Base-by-base conservation (phyloP, 2,113 vertebrate genomes). In the Syngnathus typhle region DNA sequence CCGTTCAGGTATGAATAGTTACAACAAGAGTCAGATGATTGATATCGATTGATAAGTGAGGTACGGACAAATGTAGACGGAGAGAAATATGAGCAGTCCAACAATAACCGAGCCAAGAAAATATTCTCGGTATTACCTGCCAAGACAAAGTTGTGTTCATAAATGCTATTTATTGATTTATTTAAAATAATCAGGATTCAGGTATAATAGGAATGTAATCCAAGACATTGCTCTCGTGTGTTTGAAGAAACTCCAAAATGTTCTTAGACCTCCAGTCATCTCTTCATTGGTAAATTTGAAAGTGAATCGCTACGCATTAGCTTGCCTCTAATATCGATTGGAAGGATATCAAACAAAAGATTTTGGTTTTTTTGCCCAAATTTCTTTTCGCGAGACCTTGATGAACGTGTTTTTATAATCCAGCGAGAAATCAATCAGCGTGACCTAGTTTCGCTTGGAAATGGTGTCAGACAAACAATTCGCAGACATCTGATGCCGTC, bases 401-500 rank as follows among this genome's bases (percentile, higher is more conserved):
- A 43, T 56, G 46, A 55, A 59, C 36, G 13, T 19, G 27, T 60
- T 67, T 58, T 58, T 36, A 60, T 60, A 61, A 46, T 43, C 11
- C 37, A 64, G 41, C 16, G 49, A 15, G 49, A 72, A 41, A 65
- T 69, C 72, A 60, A 19, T 75, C 69, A 51, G 3, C 27, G 44
- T 59, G 66, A 43, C 47, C 39, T 51, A 46, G 68, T 79, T 76
- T 76, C 52, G 23, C 64, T 79, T 78, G 74, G 73, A 78, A 62
- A 39, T 21, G 13, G 44, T 77, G 59, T 70, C 62, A 52, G 21
- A 72, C 46, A 71, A 79, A 75, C 75, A 67, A 13, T 19, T 69
- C 65, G 13, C 49, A 56, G 64, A 59, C 55, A 71, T 79, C 60
- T 51, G 67, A 75, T 64, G 71, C 66, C 13, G 81, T 68, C 67